Percentiles rank a stretch among this genome's conserved stretches.
Conservation (phyloP, 2,113 vertebrate genomes). For the Cygnus buccinator region DNA sequence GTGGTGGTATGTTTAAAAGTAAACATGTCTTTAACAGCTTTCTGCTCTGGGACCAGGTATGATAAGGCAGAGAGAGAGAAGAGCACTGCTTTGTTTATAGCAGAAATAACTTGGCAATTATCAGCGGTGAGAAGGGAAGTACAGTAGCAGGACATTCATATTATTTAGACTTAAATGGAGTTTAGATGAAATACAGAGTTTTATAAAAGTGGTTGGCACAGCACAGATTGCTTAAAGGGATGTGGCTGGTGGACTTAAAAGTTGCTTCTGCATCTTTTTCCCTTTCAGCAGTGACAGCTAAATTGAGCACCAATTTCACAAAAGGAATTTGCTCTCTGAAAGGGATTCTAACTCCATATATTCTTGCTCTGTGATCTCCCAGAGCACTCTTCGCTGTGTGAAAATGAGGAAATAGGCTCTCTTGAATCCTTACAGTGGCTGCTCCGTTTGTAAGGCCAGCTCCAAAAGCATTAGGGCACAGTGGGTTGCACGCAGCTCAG, state of each 20-base stretch:
- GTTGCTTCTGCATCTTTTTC: conserved; percentile 51
- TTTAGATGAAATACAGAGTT: conserved; percentile 45
- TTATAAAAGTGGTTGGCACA: conserved; percentile 35
- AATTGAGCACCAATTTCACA: conserved; percentile 67
- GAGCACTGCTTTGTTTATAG: conserved; percentile 35
- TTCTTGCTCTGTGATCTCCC: conserved; percentile 50
- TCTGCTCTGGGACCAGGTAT: conserved; percentile 3
- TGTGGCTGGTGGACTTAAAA: conserved; percentile 39
- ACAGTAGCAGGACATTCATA: conserved; percentile 1
- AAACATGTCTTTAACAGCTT: neutral
- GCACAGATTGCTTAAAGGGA: conserved; percentile 35
- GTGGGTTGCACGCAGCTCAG: neutral
- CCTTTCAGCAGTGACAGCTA: conserved; percentile 55
- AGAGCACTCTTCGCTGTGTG: neutral
- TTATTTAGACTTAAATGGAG: conserved; percentile 53
- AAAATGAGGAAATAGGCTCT: conserved; percentile 41
- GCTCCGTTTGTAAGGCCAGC: neutral
- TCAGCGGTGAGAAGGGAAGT: conserved; percentile 15
- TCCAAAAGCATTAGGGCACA: conserved; percentile 10
- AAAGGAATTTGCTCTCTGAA: conserved; percentile 59
- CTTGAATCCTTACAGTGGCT: neutral
- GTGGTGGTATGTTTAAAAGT: conserved; percentile 6
- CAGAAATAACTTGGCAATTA: conserved; percentile 53
- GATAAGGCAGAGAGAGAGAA: neutral
- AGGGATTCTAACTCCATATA: conserved; percentile 47